Evolutionary conservation across 2,113 vertebrate species (phyloP).

Genomic region (Tamias sibiricus): DNA sequence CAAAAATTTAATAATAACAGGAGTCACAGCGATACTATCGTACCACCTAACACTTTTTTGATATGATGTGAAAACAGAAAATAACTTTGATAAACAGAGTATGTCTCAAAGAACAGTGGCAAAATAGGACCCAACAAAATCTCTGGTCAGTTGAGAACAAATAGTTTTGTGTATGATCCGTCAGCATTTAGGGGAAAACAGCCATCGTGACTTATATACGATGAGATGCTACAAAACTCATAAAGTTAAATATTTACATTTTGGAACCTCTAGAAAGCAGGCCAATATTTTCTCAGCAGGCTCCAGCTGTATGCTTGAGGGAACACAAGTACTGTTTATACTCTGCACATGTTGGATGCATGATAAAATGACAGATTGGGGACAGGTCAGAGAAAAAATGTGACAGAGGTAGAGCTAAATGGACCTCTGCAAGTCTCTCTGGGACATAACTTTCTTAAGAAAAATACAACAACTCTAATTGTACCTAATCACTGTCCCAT

Average conservation of each 20-base stretch:
- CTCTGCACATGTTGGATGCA: constrained; percentile 61
- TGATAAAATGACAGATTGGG: constrained; percentile 88
- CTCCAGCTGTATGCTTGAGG: constrained; percentile 55
- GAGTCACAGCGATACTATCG: not conserved
- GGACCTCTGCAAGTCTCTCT: constrained; percentile 83
- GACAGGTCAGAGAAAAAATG: constrained; percentile 85
- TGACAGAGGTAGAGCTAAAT: constrained; percentile 84
- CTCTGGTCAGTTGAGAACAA: not conserved
- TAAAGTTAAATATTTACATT: constrained; percentile 71
- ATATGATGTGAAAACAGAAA: not conserved
- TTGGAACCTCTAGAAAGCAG: constrained; percentile 67
- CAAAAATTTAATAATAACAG: not conserved
- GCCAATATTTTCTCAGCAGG: constrained; percentile 64
- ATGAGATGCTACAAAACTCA: constrained; percentile 48
- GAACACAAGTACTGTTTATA: constrained; percentile 74
- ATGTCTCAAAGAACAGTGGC: not conserved
- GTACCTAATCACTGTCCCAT: constrained; percentile 88
- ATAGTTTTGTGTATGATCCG: not conserved
- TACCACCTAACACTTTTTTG: not conserved
- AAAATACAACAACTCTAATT: constrained; percentile 82
- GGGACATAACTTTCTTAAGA: constrained; percentile 86
- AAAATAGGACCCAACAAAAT: not conserved
- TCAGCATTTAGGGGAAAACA: not conserved
- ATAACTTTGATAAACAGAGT: not conserved
- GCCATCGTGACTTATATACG: not conserved